A percentile compares a stretch with the other conserved stretches of the same genome.
Evolutionary conservation across 2,888 invertebrate genomes (phyloP).

Genomic region (Rhingia rostrata): DNA sequence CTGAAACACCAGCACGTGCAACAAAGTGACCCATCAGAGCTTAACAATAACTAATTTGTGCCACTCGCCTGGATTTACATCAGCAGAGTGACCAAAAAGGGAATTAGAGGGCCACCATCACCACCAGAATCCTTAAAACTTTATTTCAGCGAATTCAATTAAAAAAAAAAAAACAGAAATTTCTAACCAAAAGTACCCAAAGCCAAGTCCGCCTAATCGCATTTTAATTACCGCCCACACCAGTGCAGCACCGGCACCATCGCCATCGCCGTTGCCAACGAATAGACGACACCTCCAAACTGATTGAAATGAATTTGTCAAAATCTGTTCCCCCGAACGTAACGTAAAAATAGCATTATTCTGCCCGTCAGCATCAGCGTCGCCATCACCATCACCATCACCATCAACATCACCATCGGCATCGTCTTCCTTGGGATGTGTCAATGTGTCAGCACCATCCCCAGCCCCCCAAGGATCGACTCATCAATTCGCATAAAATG

Average conservation of each 20-base stretch:
- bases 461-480: background rate
- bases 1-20: background rate
- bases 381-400: background rate
- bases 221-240: conserved; percentile 69
- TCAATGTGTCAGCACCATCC: conserved; percentile 20
- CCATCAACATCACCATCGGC: background rate
- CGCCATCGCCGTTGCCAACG: background rate
- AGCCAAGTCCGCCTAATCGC: conserved; percentile 51
- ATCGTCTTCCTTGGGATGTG: conserved; percentile 5
- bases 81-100: background rate
- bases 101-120: background rate
- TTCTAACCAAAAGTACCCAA: conserved; percentile 25
- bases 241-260: background rate
- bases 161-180: background rate
- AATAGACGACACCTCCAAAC: background rate
- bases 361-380: conserved; percentile 3
- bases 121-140: conserved; percentile 4
- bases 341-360: conserved; percentile 29
- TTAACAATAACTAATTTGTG: conserved; percentile 23
- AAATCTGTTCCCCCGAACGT: conserved; percentile 28
- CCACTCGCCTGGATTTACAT: background rate
- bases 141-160: conserved; percentile 6
- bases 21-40: background rate
- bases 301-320: conserved; percentile 61
- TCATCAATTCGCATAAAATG: conserved; percentile 66